Evolutionary conservation across 1,140 invertebrate species (phyloP).

Genomic region (Ylistrum balloti): DNA sequence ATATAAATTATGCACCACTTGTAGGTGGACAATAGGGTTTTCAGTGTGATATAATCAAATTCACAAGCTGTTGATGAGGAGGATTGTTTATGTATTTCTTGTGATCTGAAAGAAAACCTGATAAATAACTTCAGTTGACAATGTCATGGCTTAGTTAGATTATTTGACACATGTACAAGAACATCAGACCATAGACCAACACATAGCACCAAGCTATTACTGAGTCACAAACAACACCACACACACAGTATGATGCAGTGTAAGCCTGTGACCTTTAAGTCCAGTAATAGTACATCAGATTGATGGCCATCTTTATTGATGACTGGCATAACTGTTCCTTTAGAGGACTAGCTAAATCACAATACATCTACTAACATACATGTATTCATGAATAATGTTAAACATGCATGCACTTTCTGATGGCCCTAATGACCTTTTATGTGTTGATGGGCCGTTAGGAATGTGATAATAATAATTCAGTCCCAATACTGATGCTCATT

Average conservation of each 20-base stretch:
- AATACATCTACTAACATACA: not conserved
- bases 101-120: constrained; percentile 10
- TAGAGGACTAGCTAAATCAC: not conserved
- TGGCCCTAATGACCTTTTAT: no score
- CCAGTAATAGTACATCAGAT: no score
- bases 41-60: not conserved
- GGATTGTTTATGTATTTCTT: not conserved
- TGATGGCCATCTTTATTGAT: not conserved
- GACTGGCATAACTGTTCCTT: not conserved
- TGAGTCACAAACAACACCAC: no score
- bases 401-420: not conserved
- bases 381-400: not conserved
- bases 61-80: not conserved
- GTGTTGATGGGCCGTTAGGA: no score
- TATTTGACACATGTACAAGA: not conserved
- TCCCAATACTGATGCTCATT: no score
- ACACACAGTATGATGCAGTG: no score
- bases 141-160: not conserved
- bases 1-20: no score
- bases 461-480: no score
- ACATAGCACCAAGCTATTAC: not conserved
- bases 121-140: not conserved
- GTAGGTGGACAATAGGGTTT: not conserved
- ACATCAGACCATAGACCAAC: not conserved
- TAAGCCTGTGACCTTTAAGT: not conserved